Evolutionary conservation across 2,888 invertebrate species (phyloP), one percentile per base, ranked within the genome.

Genomic region (Gibbula magus): DNA sequence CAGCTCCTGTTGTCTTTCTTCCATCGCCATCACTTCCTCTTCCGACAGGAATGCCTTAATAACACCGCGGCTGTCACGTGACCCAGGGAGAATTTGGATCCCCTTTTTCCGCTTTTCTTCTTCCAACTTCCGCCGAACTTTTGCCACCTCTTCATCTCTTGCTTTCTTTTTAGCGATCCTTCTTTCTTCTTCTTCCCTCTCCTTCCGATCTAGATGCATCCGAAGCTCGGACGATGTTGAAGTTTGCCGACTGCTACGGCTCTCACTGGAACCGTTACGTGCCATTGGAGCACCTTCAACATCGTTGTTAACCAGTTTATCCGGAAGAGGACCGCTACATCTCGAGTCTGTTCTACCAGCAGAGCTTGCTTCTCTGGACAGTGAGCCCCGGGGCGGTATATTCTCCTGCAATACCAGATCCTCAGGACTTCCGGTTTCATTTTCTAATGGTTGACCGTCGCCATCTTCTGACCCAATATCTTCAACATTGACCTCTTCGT

Each of bases 21-120:
- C 80, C 70, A 82, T 78, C 0, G 85, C 81, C 25, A 81, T 67
- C 52, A 82, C 78, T 39, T 82, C 82, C 53, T 87, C 86, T 16
- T 78, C 56, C 20, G 61, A 51, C 61, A 87, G 56, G 70, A 82
- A 82, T 8, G 79, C 52, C 1, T 77, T 76, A 39, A 87, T 84
- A 5, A 81, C 77, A 10, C 78, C 52, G 67, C 86, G 85, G 70
- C 84, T 83, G 8, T 78, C 25, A 29, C 78, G 81, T 16, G 81
- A 83, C n/a, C 81, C 81, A 1, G 82, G 81, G 4, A 78, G 76
- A 22, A 87, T 22, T 35, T 84, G 81, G 51, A 86, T 75, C 0
- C 86, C 86, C 35, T 83, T 76, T 22, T 79, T 83, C 5, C 74
- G 29, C 52, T 77, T 66, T 66, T 84, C 81, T 20, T 80, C 77